These are phyloP conservation scores for Tragelaphus eurycerus DNA, from an alignment of 2,797 vertebrate genomes.

Conservation along the genomic window DNA sequence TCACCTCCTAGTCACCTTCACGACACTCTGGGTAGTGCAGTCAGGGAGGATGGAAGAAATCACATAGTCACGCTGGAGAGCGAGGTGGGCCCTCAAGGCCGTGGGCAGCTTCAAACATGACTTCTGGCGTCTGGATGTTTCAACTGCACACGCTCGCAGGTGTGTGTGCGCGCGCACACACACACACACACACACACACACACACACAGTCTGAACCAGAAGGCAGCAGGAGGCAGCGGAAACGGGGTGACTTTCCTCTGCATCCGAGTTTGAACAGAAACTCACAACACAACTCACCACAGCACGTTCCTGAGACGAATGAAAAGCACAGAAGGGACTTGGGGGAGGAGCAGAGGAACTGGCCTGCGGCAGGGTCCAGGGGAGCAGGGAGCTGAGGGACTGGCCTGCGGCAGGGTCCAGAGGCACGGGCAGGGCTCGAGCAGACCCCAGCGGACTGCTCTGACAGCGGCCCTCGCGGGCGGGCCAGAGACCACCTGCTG, in stretches of 20 bases:
- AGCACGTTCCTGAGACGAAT: background rate
- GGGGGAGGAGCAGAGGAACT: background rate
- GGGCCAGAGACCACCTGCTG: background rate
- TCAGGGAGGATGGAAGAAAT: too few species aligned
- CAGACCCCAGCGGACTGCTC: background rate
- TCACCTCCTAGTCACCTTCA: background rate
- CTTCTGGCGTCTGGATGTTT: background rate
- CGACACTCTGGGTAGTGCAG: accelerated
- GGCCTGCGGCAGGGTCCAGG: accelerated
- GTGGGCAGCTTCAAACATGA: background rate
- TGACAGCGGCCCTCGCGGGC: background rate
- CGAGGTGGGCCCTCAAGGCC: background rate
- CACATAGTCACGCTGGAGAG: background rate
- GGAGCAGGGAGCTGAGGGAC: background rate
- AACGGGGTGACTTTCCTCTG: background rate
- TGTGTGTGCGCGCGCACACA: accelerated
- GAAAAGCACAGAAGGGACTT: background rate
- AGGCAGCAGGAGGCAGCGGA: background rate
- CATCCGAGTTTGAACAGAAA: background rate
- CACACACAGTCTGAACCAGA: background rate
- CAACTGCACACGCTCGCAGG: background rate
- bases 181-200: background rate
- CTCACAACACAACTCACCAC: background rate
- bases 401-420: accelerated
- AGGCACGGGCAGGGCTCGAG: accelerated